Conservation (phyloP, 2,113 vertebrate species). For the Dolichotis patagonum region DNA sequence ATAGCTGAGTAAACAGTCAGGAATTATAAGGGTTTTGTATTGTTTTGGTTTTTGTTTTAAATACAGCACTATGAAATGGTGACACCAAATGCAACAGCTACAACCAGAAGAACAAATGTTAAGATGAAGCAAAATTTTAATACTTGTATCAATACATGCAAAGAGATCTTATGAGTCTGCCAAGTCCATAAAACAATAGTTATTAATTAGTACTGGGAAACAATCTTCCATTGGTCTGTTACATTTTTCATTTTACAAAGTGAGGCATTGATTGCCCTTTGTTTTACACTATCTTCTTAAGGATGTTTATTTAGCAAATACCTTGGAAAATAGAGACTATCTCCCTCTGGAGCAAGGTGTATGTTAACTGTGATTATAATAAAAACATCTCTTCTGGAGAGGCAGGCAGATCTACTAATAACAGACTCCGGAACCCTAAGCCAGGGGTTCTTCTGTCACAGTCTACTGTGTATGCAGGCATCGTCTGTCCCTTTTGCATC, state of each 20-base stretch:
- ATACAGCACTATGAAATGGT: not conserved
- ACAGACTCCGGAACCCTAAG: not conserved
- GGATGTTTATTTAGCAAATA: conserved; percentile 48
- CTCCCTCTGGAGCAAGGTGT: not conserved
- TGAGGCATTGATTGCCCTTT: conserved; percentile 28
- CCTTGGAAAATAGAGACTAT: not conserved
- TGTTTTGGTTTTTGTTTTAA: no score
- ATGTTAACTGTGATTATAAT: not conserved
- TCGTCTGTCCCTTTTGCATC: not conserved
- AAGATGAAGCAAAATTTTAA: conserved; percentile 40
- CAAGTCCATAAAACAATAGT: not conserved
- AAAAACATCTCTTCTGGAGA: not conserved
- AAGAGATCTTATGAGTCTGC: not conserved
- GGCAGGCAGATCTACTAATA: not conserved
- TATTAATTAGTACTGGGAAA: conserved; percentile 6
- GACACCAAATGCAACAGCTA: not conserved
- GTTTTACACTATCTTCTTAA: conserved; percentile 39
- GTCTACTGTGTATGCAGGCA: not conserved
- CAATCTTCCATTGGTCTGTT: not conserved
- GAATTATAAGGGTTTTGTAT: not conserved
- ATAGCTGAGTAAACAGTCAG: not conserved
- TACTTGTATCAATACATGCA: not conserved
- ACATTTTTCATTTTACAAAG: not conserved
- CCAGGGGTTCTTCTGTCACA: not conserved
- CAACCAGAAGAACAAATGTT: not conserved